Evolutionary conservation across 2,888 invertebrate species (phyloP), one percentile per base, ranked within the genome.

Genomic region (Allophyes oxyacanthae): DNA sequence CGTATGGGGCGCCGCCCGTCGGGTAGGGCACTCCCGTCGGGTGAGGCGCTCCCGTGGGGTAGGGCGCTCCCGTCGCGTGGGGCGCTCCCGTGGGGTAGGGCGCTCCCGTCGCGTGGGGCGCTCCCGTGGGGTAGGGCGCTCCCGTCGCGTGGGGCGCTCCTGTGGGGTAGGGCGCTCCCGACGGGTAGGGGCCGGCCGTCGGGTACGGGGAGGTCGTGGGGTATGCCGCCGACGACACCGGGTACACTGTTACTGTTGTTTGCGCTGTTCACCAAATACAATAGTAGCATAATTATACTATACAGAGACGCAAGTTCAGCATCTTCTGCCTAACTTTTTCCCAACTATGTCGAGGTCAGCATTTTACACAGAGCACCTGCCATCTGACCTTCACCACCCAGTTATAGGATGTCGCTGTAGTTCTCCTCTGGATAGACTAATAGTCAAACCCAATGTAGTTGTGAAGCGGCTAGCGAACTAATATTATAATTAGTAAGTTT

Each of bases 61-160:
- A 69, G 1, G 74, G 58, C 1, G 63, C 41, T 2, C 20, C 20
- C 4, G 20, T 20, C 20, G 20, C 20, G 20, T 20, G 20, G 20
- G 20, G 20, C 4, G 34, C 28, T 8, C 7, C 8, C 28, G 60
- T 1, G n/a, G 68, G 71, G 55, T 55, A 65, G 6, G 70, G 64
- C n/a, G 63, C 38, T 0, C 20, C 54, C 0, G 65, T n/a, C 0
- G 78, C 71, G 69, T 72, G 70, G 0, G 72, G 61, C 42, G 67
- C 53, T 50, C 58, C 54, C n/a, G 62, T 25, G 8, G 83, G 78
- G 67, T 78, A 79, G 8, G 78, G 77, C 7, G 78, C 61, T 1
- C 45, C 58, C 7, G 71, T 41, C 1, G 82, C 83, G 72, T 83
- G 81, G 8, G 83, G 72, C 14, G 75, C 53, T 5, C 30, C 61